Conservation (phyloP, 2,888 invertebrate genomes). For the Tetragonula carbonaria region DNA sequence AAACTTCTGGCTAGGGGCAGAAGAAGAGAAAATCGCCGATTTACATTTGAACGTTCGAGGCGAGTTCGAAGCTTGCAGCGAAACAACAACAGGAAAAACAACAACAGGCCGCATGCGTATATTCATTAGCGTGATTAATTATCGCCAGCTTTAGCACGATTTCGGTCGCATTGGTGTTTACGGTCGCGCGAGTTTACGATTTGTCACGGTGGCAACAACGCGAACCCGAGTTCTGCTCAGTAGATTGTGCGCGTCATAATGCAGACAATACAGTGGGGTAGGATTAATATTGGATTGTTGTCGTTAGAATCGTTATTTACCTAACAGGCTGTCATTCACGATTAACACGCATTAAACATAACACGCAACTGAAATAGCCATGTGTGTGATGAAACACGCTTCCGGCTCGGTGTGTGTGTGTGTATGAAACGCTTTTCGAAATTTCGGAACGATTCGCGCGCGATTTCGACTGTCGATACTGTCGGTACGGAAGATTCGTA, state of each 20-base stretch:
- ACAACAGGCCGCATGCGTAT: not conserved
- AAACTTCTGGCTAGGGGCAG: too few relatives aligned
- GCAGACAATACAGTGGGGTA: not conserved
- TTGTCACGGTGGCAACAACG: slow-evolving; percentile 1
- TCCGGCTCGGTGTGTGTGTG: not conserved
- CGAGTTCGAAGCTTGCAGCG: not conserved
- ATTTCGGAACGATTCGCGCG: not conserved
- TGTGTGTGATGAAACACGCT: not conserved
- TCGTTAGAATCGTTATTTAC: slow-evolving; percentile 23
- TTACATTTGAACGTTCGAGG: too few relatives aligned
- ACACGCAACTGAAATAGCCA: not conserved
- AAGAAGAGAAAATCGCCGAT: too few relatives aligned
- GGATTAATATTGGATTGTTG: slow-evolving; percentile 25
- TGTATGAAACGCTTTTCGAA: not conserved
- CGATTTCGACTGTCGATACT: not conserved
- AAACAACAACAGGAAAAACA: not conserved
- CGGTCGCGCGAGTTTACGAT: not conserved
- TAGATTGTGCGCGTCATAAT: slow-evolving; percentile 11
- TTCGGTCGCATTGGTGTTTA: not conserved
- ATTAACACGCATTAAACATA: slow-evolving; percentile 3
- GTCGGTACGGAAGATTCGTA: not conserved
- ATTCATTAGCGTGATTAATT: not conserved
- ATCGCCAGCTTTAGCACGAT: not conserved
- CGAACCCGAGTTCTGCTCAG: not conserved
- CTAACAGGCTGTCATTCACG: slow-evolving; percentile 1